phyloP scores from a whole-genome alignment of 2,888 invertebrate genomes.

The Lamellibrachia columna region DNA sequence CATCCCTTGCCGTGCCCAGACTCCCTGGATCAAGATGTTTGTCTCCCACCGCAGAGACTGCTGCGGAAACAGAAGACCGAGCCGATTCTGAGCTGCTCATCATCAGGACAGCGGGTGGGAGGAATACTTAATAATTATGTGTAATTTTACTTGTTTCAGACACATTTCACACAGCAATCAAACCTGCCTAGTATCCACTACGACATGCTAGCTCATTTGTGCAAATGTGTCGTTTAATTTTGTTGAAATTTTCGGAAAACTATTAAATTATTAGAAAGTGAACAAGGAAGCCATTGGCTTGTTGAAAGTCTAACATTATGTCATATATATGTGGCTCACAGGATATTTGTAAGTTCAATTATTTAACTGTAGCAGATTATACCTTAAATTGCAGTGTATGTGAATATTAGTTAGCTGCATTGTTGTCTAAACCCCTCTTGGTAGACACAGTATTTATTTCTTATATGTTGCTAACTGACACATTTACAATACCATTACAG shows the following conservation, averaged over 20 bases:
- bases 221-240: too few species aligned
- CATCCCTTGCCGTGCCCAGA: background rate
- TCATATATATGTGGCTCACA: too few species aligned
- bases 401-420: background rate
- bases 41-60: background rate
- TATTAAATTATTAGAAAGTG: too few species aligned
- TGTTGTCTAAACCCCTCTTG: background rate
- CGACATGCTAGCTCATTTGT: too few species aligned
- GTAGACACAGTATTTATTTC: background rate
- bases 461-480: background rate
- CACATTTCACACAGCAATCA: too few species aligned
- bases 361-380: background rate
- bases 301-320: background rate
- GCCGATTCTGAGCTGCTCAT: slow-evolving; percentile 28
- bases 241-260: too few species aligned
- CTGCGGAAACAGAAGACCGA: slow-evolving; percentile 30
- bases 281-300: too few species aligned
- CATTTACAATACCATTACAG: slow-evolving; percentile 24
- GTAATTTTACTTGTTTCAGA: too few species aligned
- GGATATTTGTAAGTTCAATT: too few species aligned
- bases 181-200: too few species aligned
- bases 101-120: slow-evolving; percentile 23
- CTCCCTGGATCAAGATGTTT: background rate
- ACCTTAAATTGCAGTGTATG: background rate
- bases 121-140: background rate